These are phyloP conservation scores for Chelonus formosanus DNA, from an alignment of 2,888 invertebrate species.

Conservation along the genomic window DNA sequence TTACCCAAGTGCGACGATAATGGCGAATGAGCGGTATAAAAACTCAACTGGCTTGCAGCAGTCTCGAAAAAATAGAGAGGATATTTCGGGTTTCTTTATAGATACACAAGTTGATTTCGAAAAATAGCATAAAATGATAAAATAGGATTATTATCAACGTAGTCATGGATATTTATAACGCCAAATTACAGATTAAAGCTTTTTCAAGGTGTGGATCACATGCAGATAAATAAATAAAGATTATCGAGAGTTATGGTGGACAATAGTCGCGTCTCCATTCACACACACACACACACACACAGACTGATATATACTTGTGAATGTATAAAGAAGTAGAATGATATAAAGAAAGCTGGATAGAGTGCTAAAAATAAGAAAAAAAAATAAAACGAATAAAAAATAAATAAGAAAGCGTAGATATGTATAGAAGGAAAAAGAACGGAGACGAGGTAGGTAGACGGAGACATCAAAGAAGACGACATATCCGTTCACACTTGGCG, in stretches of 20 bases:
- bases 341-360: no score
- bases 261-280: no score
- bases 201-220: no score
- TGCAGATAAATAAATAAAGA: no score
- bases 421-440: slow-evolving; percentile 39
- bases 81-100: background rate
- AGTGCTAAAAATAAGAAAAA: no score
- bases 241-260: no score
- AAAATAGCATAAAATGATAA: background rate
- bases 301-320: no score
- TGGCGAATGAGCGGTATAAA: slow-evolving; percentile 25
- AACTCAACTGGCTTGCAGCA: slow-evolving; percentile 18
- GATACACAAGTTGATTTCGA: background rate
- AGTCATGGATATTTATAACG: no score
- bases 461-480: slow-evolving; percentile 62
- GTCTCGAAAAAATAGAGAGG: background rate
- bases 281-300: no score
- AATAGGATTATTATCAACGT: background rate
- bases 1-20: slow-evolving; percentile 34
- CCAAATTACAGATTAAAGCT: no score
- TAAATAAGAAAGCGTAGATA: slow-evolving; percentile 28
- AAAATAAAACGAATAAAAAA: background rate
- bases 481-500: slow-evolving; percentile 62
- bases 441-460: slow-evolving; percentile 39
- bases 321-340: no score